A percentile compares a stretch with the other conserved stretches of the same genome.
phyloP scores from a whole-genome alignment of 53 echinoderm and acorn worm species.

The Henricia sp. region DNA sequence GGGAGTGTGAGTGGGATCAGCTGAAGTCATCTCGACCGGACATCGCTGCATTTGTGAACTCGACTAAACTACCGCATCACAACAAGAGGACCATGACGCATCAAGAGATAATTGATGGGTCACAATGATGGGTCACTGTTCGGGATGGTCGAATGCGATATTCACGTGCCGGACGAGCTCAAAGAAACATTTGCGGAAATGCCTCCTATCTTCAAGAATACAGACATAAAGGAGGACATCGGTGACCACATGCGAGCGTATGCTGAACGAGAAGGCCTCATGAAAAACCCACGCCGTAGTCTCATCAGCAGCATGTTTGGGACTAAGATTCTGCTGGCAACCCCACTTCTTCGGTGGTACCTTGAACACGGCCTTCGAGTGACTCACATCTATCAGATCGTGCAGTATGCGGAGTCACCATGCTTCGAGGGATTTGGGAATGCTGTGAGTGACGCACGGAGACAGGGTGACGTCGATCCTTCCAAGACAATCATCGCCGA shows the following conservation, averaged over 20 bases:
- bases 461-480: conserved; percentile 54
- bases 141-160: conserved; percentile 61
- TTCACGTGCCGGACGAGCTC: conserved; percentile 28
- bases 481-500: conserved; percentile 65
- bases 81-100: conserved; percentile 14
- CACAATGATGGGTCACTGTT: conserved; percentile 37
- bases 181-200: conserved; percentile 59
- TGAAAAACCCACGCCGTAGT: conserved; percentile 58
- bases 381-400: conserved; percentile 40
- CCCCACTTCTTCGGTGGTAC: conserved; percentile 66
- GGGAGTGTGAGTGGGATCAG: conserved; percentile 44
- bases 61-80: not conserved
- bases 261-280: not conserved
- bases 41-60: conserved; percentile 7
- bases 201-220: conserved; percentile 63
- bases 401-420: conserved; percentile 24
- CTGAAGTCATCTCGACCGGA: not conserved
- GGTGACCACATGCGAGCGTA: conserved; percentile 61
- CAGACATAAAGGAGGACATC: conserved; percentile 50
- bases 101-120: not conserved
- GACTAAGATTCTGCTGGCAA: conserved; percentile 45
- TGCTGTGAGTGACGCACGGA: conserved; percentile 52
- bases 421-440: conserved; percentile 55
- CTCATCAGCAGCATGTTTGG: conserved; percentile 65
- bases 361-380: conserved; percentile 42